A percentile compares a stretch with the other conserved stretches of the same genome.
These are phyloP conservation scores for Stenchaetothrips biformis DNA, from an alignment of 2,888 invertebrate species.

Conservation along the genomic window DNA sequence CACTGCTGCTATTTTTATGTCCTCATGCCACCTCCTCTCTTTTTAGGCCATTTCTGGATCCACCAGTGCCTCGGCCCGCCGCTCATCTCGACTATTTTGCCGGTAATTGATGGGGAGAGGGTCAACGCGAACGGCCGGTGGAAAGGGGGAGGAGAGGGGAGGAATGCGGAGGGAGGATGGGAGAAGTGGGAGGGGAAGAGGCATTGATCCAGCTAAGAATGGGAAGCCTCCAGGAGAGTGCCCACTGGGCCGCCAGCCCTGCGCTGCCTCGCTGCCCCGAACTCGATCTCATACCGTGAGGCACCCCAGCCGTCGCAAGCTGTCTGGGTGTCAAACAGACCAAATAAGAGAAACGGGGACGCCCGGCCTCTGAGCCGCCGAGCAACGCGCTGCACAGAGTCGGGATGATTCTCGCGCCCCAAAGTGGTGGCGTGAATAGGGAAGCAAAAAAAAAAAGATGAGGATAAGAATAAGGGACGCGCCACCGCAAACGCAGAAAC, in stretches of 20 bases:
- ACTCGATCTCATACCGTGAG: not conserved
- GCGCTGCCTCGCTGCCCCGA: not conserved
- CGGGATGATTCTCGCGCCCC: not conserved
- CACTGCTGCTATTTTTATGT: too few species aligned
- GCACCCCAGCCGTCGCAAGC: not conserved
- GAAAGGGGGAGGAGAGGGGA: too few species aligned
- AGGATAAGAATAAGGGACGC: not conserved
- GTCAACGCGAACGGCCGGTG: not conserved
- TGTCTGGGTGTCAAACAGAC: constrained; percentile 22
- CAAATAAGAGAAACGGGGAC: not conserved
- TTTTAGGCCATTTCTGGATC: too few species aligned
- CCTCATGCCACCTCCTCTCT: too few species aligned
- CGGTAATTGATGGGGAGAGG: too few species aligned
- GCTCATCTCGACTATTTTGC: too few species aligned
- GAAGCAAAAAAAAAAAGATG: not conserved
- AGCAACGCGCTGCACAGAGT: not conserved
- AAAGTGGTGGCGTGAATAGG: not conserved
- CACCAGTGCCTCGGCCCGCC: too few species aligned
- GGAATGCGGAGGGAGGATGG: not conserved
- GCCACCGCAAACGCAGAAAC: not conserved
- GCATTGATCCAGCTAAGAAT: not conserved
- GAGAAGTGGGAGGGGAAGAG: not conserved
- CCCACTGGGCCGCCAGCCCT: not conserved
- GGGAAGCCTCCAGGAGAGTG: not conserved
- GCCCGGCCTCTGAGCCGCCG: not conserved